A percentile compares a stretch with the other conserved stretches of the same genome.
Evolutionary conservation across 2,113 vertebrate genomes (phyloP).

Genomic region (Rhynchomys soricoides): DNA sequence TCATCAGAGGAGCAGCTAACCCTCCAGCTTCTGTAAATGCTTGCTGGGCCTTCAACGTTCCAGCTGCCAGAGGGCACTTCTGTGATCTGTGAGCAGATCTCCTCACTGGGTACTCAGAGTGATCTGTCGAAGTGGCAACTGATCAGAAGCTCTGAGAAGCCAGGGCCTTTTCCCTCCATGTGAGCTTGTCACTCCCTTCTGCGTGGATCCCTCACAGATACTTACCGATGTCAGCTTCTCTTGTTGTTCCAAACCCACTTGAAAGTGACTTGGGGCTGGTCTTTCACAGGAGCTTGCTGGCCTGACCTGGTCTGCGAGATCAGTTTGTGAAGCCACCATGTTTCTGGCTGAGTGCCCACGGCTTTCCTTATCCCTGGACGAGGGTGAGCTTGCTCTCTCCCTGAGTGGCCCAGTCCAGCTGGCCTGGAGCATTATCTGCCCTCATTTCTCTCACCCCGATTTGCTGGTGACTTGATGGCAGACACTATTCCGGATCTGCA

Average conservation of each 20-base stretch:
- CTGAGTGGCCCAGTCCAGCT: accelerated
- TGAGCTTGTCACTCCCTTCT: accelerated
- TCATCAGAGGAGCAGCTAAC: background rate
- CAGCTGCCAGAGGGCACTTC: background rate
- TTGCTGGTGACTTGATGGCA: slow-evolving; percentile 66
- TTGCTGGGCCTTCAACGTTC: background rate
- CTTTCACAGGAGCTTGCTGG: background rate
- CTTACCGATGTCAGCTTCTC: accelerated
- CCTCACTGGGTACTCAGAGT: accelerated
- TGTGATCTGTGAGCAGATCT: background rate
- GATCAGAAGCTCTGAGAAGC: too few species aligned
- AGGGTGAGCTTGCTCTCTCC: background rate
- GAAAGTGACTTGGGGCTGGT: accelerated
- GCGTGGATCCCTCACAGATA: accelerated
- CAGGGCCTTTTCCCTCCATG: accelerated
- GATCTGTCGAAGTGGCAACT: accelerated
- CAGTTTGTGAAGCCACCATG: too few species aligned
- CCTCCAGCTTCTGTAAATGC: background rate
- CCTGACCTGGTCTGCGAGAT: background rate
- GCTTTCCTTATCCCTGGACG: background rate
- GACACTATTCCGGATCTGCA: slow-evolving; percentile 61
- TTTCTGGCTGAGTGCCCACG: too few species aligned
- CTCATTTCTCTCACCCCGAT: background rate
- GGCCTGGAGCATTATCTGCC: background rate
- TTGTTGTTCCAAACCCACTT: accelerated